Evolutionary conservation across 2,113 vertebrate genomes (phyloP).

Genomic region (Podiceps cristatus): DNA sequence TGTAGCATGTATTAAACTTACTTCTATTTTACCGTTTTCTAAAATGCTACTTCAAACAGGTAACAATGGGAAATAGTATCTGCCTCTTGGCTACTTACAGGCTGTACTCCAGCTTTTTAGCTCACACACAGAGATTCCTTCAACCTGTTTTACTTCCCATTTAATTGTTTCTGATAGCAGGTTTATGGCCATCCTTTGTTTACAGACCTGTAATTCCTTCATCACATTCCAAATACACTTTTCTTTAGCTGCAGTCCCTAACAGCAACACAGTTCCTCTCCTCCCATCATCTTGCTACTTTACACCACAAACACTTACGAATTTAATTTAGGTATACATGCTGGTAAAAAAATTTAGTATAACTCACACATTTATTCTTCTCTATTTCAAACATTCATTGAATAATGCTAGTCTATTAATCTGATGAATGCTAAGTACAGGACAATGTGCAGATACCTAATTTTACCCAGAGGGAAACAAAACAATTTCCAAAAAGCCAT

Average conservation of each 20-base stretch:
- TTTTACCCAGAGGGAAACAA: conserved; percentile 75
- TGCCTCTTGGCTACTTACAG: background rate
- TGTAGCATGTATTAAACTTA: background rate
- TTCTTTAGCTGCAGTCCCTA: background rate
- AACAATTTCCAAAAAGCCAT: conserved; percentile 73
- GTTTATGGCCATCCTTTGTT: background rate
- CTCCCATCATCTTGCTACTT: background rate
- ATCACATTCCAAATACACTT: background rate
- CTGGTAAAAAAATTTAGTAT: conserved; percentile 30
- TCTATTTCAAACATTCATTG: conserved; percentile 69
- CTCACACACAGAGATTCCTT: background rate
- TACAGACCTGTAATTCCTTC: background rate
- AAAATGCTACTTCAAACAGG: conserved; percentile 14
- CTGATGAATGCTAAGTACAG: conserved; percentile 66
- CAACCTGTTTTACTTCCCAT: background rate
- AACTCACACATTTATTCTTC: conserved; percentile 36
- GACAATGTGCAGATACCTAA: conserved; percentile 35
- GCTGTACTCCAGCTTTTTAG: background rate
- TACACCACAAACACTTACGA: background rate
- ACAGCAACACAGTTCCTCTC: background rate
- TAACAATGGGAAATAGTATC: background rate
- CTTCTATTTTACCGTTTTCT: background rate
- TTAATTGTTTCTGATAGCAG: background rate
- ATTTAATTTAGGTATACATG: conserved; percentile 53
- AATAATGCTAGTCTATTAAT: conserved; percentile 71